phyloP scores from a whole-genome alignment of 2,113 vertebrate genomes.

The Carlito syrichta region DNA sequence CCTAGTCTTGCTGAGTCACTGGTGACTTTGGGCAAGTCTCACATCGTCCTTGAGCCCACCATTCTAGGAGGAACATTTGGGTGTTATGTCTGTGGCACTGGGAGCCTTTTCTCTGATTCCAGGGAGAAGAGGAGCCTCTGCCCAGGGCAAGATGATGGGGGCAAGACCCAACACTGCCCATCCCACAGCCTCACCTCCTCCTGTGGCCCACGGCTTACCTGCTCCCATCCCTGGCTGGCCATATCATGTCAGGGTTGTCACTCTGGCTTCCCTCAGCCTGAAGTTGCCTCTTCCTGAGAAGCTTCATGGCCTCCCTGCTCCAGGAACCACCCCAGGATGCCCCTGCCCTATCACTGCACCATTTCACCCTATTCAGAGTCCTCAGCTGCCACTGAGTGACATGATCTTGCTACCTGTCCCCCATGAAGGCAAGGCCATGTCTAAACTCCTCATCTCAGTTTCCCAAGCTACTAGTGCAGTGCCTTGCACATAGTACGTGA shows the following conservation, averaged over 20 bases:
- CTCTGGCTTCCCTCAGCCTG: too few relatives aligned
- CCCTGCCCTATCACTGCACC: background rate
- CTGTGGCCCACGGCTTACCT: background rate
- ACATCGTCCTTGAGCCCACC: background rate
- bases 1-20: background rate
- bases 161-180: background rate
- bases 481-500: background rate
- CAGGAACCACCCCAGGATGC: too few relatives aligned
- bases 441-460: background rate
- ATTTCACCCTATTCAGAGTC: background rate
- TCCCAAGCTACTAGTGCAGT: background rate
- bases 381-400: background rate
- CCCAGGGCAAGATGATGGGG: too few relatives aligned
- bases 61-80: background rate
- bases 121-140: background rate
- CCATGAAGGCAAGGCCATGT: background rate
- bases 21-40: background rate
- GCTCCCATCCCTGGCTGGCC: background rate
- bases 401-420: background rate
- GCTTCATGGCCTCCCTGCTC: accelerated
- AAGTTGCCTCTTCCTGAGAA: background rate
- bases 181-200: background rate
- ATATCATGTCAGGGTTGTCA: accelerated
- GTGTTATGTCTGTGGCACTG: background rate
- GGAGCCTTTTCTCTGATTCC: background rate